Percentiles rank a stretch among this genome's conserved stretches.
These are phyloP conservation scores for Drosophila asahinai DNA, from an alignment of 1,140 invertebrate genomes.

Conservation along the genomic window DNA sequence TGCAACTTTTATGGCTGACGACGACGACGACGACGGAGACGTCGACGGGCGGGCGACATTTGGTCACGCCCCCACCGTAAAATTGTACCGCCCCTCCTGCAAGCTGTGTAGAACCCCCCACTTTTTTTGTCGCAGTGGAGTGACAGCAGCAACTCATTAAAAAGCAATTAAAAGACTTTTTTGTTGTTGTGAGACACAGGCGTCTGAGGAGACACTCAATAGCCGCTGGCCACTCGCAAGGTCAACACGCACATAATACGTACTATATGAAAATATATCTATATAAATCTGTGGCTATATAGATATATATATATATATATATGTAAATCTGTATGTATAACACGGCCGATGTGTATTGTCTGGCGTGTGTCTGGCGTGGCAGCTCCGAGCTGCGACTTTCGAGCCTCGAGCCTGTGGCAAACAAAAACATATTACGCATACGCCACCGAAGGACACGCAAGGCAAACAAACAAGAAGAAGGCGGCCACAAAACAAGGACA, in stretches of 20 bases:
- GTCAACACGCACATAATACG: conserved; percentile 59
- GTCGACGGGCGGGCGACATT: conserved; percentile 11
- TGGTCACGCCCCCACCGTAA: conserved; percentile 5
- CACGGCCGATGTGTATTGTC: conserved; percentile 37
- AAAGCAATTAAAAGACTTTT: conserved; percentile 70
- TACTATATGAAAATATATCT: conserved; percentile 20
- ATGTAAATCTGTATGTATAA: conserved; percentile 28
- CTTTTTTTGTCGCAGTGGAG: conserved; percentile 11
- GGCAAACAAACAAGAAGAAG: conserved; percentile 51
- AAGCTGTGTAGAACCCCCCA: conserved; percentile 6
- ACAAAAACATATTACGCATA: conserved; percentile 72
- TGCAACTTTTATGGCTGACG: conserved; percentile 16
- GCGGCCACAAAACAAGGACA: conserved; percentile 47
- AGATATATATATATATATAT: conserved; percentile 1
- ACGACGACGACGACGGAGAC: background rate
- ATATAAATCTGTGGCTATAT: conserved; percentile 19
- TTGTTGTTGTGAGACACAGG: conserved; percentile 41
- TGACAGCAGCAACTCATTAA: conserved; percentile 60
- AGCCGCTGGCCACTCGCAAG: conserved; percentile 66
- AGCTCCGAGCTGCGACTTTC: conserved; percentile 20
- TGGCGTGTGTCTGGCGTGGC: conserved; percentile 50
- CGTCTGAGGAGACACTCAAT: conserved; percentile 36
- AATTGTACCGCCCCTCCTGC: background rate
- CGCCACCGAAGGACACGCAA: conserved; percentile 57
- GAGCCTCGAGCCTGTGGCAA: conserved; percentile 43